A percentile compares a stretch with the other conserved stretches of the same genome.
These are phyloP conservation scores for Chauna torquata DNA, from an alignment of 2,113 vertebrate genomes.

Conservation along the genomic window DNA sequence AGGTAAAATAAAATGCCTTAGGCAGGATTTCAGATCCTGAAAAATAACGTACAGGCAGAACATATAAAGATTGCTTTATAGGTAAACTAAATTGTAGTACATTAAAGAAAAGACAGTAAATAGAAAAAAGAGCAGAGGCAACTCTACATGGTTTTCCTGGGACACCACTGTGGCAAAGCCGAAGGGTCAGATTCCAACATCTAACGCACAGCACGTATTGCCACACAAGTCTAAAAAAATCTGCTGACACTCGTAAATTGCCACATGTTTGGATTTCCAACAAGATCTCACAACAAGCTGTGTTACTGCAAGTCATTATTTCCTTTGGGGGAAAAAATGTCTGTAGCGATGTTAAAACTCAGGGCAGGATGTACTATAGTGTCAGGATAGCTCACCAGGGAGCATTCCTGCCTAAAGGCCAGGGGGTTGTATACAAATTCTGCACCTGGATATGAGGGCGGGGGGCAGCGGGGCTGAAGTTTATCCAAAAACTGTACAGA, in stretches of 20 bases:
- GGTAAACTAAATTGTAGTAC: not conserved
- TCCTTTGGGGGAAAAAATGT: conserved; percentile 39
- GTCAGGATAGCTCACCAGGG: conserved; percentile 30
- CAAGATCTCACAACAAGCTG: conserved; percentile 67
- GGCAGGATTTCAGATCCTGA: not conserved
- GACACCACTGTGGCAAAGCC: conserved; percentile 60
- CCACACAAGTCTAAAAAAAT: conserved; percentile 51
- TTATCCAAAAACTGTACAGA: not conserved
- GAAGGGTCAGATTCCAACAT: conserved; percentile 69
- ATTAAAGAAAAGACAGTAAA: not conserved
- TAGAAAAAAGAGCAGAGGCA: conserved; percentile 13
- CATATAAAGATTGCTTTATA: not conserved
- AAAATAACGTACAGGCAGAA: not conserved
- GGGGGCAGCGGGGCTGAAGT: not conserved
- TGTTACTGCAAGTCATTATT: conserved; percentile 69
- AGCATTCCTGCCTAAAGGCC: conserved; percentile 55
- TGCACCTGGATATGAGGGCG: conserved; percentile 7
- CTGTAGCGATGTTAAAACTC: conserved; percentile 49
- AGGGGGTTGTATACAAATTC: conserved; percentile 20
- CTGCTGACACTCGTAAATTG: conserved; percentile 68
- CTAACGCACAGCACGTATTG: conserved; percentile 53
- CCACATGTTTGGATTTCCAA: conserved; percentile 75
- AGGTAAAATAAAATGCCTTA: not conserved
- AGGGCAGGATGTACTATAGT: conserved; percentile 40
- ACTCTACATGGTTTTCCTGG: conserved; percentile 19